A percentile compares a stretch with the other conserved stretches of the same genome.
These are phyloP conservation scores for Mimachlamys varia DNA, from an alignment of 2,888 invertebrate genomes.

Conservation along the genomic window DNA sequence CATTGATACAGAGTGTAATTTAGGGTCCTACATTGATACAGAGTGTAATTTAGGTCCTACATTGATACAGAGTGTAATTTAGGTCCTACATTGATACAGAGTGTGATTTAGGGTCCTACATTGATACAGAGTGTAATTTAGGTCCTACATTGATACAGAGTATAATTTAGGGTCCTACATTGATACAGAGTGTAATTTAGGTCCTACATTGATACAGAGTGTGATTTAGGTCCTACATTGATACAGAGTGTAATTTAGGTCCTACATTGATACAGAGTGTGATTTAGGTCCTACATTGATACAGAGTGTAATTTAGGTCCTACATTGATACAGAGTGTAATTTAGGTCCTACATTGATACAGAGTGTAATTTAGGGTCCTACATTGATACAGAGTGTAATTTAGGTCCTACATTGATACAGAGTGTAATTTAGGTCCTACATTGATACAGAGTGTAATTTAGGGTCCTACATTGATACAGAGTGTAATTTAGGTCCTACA, in stretches of 20 bases:
- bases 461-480: too few species aligned
- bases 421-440: not conserved
- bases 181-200: too few species aligned
- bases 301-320: not conserved
- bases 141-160: not conserved
- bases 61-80: not conserved
- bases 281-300: not conserved
- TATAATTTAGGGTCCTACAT: not conserved
- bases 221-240: not conserved
- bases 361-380: not conserved
- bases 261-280: too few species aligned
- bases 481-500: not conserved
- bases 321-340: too few species aligned
- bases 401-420: not conserved
- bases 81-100: not conserved
- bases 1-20: not conserved
- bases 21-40: too few species aligned
- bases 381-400: too few species aligned
- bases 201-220: not conserved
- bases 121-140: too few species aligned
- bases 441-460: not conserved
- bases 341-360: not conserved
- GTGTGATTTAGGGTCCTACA: not conserved
- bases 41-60: not conserved
- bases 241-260: not conserved